phyloP scores from a whole-genome alignment of 2,888 invertebrate genomes.

The Mactromeris polynyma region DNA sequence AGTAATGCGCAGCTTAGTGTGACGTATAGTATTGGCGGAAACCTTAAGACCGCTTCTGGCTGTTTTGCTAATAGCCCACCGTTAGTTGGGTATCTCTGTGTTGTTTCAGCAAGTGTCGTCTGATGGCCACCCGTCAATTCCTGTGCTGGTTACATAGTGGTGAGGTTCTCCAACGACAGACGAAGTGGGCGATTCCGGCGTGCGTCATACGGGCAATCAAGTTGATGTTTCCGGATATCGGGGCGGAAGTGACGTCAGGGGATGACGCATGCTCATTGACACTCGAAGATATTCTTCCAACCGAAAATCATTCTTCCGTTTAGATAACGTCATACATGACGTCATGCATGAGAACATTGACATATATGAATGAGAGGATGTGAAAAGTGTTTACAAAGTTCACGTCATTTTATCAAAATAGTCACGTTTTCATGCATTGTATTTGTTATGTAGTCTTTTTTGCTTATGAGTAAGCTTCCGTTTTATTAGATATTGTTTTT shows the following conservation, averaged over 20 bases:
- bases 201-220: slow-evolving; percentile 74
- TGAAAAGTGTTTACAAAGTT: not conserved
- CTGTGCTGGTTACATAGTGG: slow-evolving; percentile 77
- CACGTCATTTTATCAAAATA: not conserved
- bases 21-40: not conserved
- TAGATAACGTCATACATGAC: slow-evolving; percentile 30
- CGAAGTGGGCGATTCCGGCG: slow-evolving; percentile 72
- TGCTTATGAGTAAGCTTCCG: too few relatives aligned
- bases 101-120: slow-evolving; percentile 74
- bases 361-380: not conserved
- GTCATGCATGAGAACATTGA: not conserved
- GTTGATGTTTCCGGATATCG: slow-evolving; percentile 72
- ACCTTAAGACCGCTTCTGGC: not conserved
- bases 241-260: slow-evolving; percentile 70
- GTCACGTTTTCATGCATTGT: not conserved
- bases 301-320: slow-evolving; percentile 67
- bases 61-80: slow-evolving; percentile 51
- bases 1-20: not conserved
- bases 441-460: too few relatives aligned
- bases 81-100: slow-evolving; percentile 57
- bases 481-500: too few relatives aligned
- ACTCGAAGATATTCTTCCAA: slow-evolving; percentile 67
- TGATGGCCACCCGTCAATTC: slow-evolving; percentile 75
- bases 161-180: slow-evolving; percentile 70
- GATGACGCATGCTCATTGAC: slow-evolving; percentile 71